Percentiles rank a stretch among this genome's conserved stretches.
These are phyloP conservation scores for Tiaroga cobitis DNA, from an alignment of 2,797 vertebrate genomes.

Conservation along the genomic window DNA sequence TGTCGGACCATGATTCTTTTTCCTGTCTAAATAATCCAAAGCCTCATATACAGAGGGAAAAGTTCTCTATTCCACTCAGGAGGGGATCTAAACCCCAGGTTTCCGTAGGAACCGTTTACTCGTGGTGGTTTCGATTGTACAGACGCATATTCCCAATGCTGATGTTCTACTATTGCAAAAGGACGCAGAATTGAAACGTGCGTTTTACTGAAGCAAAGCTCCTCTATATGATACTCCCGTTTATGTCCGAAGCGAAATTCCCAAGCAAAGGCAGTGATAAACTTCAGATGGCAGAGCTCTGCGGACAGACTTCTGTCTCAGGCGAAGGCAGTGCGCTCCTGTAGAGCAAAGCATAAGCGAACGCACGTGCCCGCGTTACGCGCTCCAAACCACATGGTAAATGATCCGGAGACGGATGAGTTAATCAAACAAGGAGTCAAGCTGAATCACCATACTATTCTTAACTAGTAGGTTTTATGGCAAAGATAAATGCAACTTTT, in stretches of 20 bases:
- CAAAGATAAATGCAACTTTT: neutral
- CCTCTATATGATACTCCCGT: conserved; percentile 13
- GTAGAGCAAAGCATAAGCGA: conserved; percentile 2
- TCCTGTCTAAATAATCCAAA: conserved; percentile 58
- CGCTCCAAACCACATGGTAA: conserved; percentile 38
- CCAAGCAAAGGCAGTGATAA: conserved; percentile 28
- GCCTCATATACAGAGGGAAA: conserved; percentile 44
- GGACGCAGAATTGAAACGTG: conserved; percentile 27
- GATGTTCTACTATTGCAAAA: conserved; percentile 31
- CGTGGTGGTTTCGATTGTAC: conserved; percentile 17
- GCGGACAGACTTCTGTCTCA: conserved; percentile 22
- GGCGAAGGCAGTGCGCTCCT: conserved; percentile 21
- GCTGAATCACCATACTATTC: conserved; percentile 9
- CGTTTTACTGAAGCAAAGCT: conserved; percentile 29
- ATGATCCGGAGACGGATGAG: conserved; percentile 23
- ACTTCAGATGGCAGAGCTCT: conserved; percentile 35
- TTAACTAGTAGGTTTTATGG: neutral
- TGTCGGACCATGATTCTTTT: conserved; percentile 34
- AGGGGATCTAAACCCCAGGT: conserved; percentile 50
- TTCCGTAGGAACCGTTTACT: conserved; percentile 47
- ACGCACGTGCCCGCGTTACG: conserved; percentile 16
- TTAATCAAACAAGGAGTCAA: conserved; percentile 35
- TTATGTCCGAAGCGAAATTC: conserved; percentile 23
- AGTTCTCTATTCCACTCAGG: conserved; percentile 48
- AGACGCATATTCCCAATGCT: conserved; percentile 52